A percentile compares a stretch with the other conserved stretches of the same genome.
Conservation (phyloP, 2,797 vertebrate genomes). For the Sarcophilus harrisii region DNA sequence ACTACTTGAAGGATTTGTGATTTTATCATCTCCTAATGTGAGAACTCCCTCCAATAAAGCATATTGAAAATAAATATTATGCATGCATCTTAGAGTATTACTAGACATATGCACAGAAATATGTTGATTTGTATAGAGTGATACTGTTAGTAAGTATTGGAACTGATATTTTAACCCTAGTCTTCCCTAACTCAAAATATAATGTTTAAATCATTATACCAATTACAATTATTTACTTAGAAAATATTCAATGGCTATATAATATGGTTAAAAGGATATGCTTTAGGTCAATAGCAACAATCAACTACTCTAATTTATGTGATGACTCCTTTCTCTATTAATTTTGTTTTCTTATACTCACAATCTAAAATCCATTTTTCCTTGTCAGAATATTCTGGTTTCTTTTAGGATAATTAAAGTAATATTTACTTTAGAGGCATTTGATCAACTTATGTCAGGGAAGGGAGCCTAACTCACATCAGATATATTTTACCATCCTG, state of each 20-base stretch:
- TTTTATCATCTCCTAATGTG: conserved; percentile 27
- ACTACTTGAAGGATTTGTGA: background rate
- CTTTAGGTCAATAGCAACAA: background rate
- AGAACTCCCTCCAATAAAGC: background rate
- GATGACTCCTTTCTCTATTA: background rate
- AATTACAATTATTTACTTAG: background rate
- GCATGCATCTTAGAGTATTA: background rate
- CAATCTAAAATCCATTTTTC: background rate
- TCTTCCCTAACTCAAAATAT: background rate
- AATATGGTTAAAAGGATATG: background rate
- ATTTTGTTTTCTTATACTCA: background rate
- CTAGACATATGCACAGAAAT: background rate
- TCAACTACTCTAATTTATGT: background rate
- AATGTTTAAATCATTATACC: background rate
- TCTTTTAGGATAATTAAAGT: background rate
- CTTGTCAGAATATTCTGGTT: background rate
- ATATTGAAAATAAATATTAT: background rate
- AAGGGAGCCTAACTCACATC: background rate
- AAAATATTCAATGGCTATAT: background rate
- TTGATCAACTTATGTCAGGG: background rate
- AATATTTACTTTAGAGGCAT: background rate
- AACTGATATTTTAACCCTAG: background rate
- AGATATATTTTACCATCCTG: background rate
- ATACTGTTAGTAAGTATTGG: background rate
- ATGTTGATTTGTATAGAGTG: background rate